phyloP scores from a whole-genome alignment of 2,888 invertebrate genomes.

The Drosophila atripex region DNA sequence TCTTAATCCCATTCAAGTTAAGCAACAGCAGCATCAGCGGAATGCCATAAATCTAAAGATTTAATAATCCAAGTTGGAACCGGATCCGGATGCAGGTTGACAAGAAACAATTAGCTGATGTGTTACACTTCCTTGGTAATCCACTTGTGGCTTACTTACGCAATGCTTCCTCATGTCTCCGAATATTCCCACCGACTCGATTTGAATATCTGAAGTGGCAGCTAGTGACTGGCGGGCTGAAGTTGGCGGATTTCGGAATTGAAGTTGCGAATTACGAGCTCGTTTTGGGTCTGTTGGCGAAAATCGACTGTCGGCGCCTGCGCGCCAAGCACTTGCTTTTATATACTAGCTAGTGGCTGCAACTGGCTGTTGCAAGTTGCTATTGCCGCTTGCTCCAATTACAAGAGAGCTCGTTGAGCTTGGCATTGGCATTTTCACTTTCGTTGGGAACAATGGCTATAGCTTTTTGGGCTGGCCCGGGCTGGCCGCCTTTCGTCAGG shows the following conservation, averaged over 20 bases:
- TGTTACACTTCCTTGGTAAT: slow-evolving; percentile 38
- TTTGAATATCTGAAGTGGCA: slow-evolving; percentile 21
- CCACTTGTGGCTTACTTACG: slow-evolving; percentile 62
- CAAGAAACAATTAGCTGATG: slow-evolving; percentile 34
- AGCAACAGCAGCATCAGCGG: slow-evolving; percentile 47
- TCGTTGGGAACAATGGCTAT: slow-evolving; percentile 64
- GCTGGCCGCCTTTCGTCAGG: slow-evolving; percentile 73
- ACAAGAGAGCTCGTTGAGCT: slow-evolving; percentile 55
- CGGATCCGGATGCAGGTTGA: slow-evolving; percentile 21
- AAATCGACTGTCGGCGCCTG: slow-evolving; percentile 70
- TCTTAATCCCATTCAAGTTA: slow-evolving; percentile 25
- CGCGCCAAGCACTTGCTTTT: slow-evolving; percentile 71
- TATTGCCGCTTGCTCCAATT: slow-evolving; percentile 67
- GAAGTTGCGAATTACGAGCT: slow-evolving; percentile 15
- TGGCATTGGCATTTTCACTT: slow-evolving; percentile 77
- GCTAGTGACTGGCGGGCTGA: background rate
- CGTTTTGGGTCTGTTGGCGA: slow-evolving; percentile 39
- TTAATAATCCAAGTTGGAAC: slow-evolving; percentile 10
- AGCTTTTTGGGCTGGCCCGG: slow-evolving; percentile 23
- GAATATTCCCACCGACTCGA: slow-evolving; percentile 23
- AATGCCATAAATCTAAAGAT: slow-evolving; percentile 51
- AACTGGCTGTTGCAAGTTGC: slow-evolving; percentile 21
- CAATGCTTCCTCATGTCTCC: slow-evolving; percentile 71
- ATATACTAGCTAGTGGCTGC: slow-evolving; percentile 56
- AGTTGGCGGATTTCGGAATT: background rate